A percentile compares a stretch with the other conserved stretches of the same genome.
These are phyloP conservation scores for Oasisia sp. DNA, from an alignment of 2,888 invertebrate species.

Conservation along the genomic window DNA sequence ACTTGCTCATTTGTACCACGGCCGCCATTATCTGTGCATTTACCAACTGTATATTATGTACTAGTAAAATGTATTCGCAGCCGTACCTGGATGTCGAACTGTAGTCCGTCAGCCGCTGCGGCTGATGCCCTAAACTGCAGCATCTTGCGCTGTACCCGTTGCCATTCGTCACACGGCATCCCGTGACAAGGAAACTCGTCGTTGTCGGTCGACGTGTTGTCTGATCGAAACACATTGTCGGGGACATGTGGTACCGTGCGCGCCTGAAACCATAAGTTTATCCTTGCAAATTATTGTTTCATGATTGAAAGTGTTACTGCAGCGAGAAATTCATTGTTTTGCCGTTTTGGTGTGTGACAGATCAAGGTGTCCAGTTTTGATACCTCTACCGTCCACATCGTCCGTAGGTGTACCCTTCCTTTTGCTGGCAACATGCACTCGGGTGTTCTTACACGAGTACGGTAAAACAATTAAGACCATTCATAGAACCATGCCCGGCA, in stretches of 20 bases:
- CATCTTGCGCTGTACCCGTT: background rate
- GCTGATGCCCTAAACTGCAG: background rate
- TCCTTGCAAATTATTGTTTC: background rate
- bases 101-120: background rate
- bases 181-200: background rate
- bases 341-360: no score
- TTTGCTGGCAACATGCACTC: no score
- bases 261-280: background rate
- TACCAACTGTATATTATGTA: background rate
- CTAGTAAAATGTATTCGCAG: background rate
- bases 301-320: no score
- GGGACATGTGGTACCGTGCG: background rate
- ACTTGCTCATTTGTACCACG: background rate
- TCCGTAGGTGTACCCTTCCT: no score
- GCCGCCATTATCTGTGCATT: background rate
- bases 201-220: background rate
- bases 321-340: no score
- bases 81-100: slow-evolving; percentile 5
- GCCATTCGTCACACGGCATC: slow-evolving; percentile 4
- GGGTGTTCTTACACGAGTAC: no score
- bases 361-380: no score
- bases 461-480: no score
- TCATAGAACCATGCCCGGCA: no score
- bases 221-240: no score
- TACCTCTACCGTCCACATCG: no score